Conservation (phyloP, 2,113 vertebrate species). For the Notothenia rossii region DNA sequence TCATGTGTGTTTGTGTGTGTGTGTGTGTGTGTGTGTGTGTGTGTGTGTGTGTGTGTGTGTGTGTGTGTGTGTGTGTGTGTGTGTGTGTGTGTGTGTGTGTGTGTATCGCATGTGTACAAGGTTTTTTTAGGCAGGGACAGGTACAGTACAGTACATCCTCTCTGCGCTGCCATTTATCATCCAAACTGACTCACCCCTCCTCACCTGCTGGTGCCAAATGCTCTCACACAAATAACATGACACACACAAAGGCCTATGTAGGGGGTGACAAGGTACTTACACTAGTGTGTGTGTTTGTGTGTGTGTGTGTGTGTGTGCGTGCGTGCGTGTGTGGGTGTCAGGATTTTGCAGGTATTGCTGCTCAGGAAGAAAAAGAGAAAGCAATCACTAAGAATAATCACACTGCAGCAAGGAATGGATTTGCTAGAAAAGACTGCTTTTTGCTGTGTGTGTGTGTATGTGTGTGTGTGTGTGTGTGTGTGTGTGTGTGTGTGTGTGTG, state of each 20-base stretch:
- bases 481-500: slow-evolving; percentile 22
- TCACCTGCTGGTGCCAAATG: too few species aligned
- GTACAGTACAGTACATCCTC: too few species aligned
- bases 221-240: too few species aligned
- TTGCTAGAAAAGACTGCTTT: slow-evolving; percentile 40
- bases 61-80: slow-evolving; percentile 6
- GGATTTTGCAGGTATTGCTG: slow-evolving; percentile 47
- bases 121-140: too few species aligned
- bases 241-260: too few species aligned
- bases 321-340: slow-evolving; percentile 16
- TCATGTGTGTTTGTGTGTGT: neutral
- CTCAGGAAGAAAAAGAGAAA: slow-evolving; percentile 41
- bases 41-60: neutral
- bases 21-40: slow-evolving; percentile 1
- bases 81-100: neutral
- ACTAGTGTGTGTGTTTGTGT: too few species aligned
- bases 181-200: too few species aligned
- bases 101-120: too few species aligned
- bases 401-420: slow-evolving; percentile 66
- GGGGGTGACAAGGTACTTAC: too few species aligned
- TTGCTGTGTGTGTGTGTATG: slow-evolving; percentile 15
- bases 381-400: slow-evolving; percentile 66
- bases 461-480: slow-evolving; percentile 38
- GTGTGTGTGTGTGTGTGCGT: neutral
- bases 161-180: too few species aligned